Conservation (phyloP, 2,113 vertebrate species). For the Cisticola juncidis region DNA sequence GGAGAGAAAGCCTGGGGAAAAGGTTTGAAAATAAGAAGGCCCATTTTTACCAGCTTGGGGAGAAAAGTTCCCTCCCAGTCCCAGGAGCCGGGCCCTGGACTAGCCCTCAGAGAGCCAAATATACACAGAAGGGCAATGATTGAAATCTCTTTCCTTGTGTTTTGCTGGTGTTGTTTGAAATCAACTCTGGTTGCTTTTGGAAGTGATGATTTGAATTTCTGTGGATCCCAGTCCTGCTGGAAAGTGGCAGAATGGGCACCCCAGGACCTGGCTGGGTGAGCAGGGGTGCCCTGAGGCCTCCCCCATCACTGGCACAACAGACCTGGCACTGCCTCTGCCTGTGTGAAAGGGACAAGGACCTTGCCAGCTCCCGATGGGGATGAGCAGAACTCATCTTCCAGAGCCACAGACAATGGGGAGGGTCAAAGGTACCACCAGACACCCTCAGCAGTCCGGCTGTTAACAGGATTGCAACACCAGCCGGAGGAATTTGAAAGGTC, state of each 20-base stretch:
- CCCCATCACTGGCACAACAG: background rate
- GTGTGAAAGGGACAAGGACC: background rate
- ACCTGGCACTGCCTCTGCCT: background rate
- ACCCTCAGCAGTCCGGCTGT: background rate
- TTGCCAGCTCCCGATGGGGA: background rate
- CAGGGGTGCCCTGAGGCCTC: background rate
- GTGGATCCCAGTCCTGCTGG: background rate
- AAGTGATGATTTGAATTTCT: background rate
- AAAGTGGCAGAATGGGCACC: background rate
- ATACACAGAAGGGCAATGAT: background rate
- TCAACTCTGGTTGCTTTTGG: background rate
- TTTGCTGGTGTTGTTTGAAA: background rate
- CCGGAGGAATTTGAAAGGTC: background rate
- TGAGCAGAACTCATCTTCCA: rapidly evolving
- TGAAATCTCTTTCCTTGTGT: background rate
- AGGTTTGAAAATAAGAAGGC: background rate
- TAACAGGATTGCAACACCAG: constrained; percentile 18
- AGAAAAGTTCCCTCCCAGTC: background rate
- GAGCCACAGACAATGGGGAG: background rate
- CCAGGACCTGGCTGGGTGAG: background rate
- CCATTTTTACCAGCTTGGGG: background rate
- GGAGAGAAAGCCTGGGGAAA: background rate
- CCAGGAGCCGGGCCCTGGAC: background rate
- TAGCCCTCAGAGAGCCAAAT: background rate
- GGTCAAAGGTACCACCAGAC: background rate